A percentile compares a stretch with the other conserved stretches of the same genome.
These are phyloP conservation scores for Limnephilus marmoratus DNA, from an alignment of 2,888 invertebrate species.

Conservation along the genomic window DNA sequence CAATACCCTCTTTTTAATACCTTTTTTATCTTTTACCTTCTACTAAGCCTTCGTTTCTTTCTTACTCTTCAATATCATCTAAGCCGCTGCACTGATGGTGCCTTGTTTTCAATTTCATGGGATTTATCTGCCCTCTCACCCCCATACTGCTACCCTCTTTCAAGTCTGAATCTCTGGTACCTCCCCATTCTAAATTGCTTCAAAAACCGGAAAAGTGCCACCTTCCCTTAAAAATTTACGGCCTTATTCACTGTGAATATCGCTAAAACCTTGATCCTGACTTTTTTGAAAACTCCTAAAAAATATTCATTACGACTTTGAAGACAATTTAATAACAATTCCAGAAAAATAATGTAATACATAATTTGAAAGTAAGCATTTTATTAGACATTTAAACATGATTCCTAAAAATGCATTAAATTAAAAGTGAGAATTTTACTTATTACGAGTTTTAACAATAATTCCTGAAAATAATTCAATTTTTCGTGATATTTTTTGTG, in stretches of 20 bases:
- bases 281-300: too few relatives aligned
- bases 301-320: too few relatives aligned
- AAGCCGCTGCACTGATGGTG: conserved; percentile 59
- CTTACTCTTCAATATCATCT: conserved; percentile 43
- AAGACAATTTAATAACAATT: too few relatives aligned
- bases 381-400: too few relatives aligned
- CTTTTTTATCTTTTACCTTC: conserved; percentile 16
- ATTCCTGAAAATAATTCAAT: too few relatives aligned
- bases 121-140: conserved; percentile 57
- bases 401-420: too few relatives aligned
- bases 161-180: not conserved
- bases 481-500: too few relatives aligned
- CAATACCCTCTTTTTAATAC: conserved; percentile 30
- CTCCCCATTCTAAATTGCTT: not conserved
- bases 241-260: conserved; percentile 6
- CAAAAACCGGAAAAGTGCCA: conserved; percentile 33
- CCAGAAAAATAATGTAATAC: too few relatives aligned
- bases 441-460: too few relatives aligned
- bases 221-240: not conserved
- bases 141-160: conserved; percentile 38
- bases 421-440: too few relatives aligned
- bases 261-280: not conserved
- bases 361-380: too few relatives aligned
- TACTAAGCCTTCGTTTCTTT: conserved; percentile 21
- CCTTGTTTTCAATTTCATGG: conserved; percentile 65